A percentile compares a stretch with the other conserved stretches of the same genome.
These are phyloP conservation scores for Neodiprion virginianus DNA, from an alignment of 1,140 invertebrate genomes.

Conservation along the genomic window DNA sequence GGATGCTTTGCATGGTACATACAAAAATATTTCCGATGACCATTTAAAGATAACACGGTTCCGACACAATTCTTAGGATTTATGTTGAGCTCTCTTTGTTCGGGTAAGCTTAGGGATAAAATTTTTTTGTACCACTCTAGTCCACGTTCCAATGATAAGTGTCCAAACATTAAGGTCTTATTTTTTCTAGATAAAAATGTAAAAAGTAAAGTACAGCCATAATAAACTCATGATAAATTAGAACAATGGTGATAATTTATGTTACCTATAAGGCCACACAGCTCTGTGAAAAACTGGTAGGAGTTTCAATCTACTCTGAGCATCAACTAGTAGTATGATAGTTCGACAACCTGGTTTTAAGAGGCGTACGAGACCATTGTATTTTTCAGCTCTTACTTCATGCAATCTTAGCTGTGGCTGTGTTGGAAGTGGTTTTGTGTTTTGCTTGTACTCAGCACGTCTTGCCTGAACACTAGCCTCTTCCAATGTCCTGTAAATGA, in stretches of 20 bases:
- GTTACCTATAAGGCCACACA: conserved; percentile 93
- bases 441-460: conserved; percentile 56
- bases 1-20: conserved; percentile 97
- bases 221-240: neutral
- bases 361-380: conserved; percentile 90
- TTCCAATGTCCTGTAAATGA: conserved; percentile 71
- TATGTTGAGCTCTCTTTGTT: conserved; percentile 84
- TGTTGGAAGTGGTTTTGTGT: conserved; percentile 54
- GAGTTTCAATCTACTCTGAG: conserved; percentile 84
- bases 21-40: conserved; percentile 96
- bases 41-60: conserved; percentile 95
- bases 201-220: conserved; percentile 6
- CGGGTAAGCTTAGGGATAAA: conserved; percentile 82
- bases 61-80: conserved; percentile 97
- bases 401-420: conserved; percentile 82
- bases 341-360: conserved; percentile 96
- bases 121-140: conserved; percentile 92
- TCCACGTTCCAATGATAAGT: conserved; percentile 90
- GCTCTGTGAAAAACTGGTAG: conserved; percentile 91
- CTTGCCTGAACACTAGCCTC: conserved; percentile 78
- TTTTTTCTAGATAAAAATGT: conserved; percentile 69
- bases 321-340: conserved; percentile 88
- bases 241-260: conserved; percentile 18
- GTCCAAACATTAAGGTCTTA: conserved; percentile 93
- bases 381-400: conserved; percentile 93